Percentiles rank a stretch among this genome's conserved stretches.
Evolutionary conservation across 2,797 vertebrate genomes (phyloP).

Genomic region (Sphaeramia orbicularis): DNA sequence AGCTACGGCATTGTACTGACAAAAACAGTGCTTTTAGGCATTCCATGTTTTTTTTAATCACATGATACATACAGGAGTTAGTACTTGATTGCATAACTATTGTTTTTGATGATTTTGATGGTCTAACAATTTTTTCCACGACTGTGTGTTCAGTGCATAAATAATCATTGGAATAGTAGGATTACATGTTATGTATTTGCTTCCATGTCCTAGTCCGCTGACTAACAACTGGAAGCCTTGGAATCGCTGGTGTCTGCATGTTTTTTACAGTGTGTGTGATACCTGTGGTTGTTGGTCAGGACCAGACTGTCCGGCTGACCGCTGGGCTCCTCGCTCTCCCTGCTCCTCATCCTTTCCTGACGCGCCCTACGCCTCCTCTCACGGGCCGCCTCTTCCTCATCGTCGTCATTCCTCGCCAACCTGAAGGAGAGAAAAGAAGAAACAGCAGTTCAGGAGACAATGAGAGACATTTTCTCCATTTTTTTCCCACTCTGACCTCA

Average conservation of each 20-base stretch:
- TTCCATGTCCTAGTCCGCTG: background rate
- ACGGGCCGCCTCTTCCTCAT: slow-evolving; percentile 95
- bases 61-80: too few species aligned
- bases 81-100: too few species aligned
- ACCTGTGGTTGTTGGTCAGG: slow-evolving; percentile 94
- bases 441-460: slow-evolving; percentile 22
- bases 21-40: too few species aligned
- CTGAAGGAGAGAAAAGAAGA: slow-evolving; percentile 74
- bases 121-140: too few species aligned
- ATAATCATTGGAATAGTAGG: too few species aligned
- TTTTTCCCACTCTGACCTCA: background rate
- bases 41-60: too few species aligned
- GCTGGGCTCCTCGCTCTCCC: slow-evolving; percentile 86
- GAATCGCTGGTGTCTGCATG: background rate
- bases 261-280: slow-evolving; percentile 18
- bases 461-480: slow-evolving; percentile 11
- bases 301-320: slow-evolving; percentile 85
- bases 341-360: slow-evolving; percentile 91
- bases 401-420: slow-evolving; percentile 91
- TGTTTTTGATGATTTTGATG: too few species aligned
- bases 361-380: slow-evolving; percentile 95
- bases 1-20: too few species aligned
- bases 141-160: too few species aligned
- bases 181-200: background rate
- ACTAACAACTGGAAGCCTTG: background rate